Base-by-base conservation (phyloP, 2,888 invertebrate species). In the Lutraria lutraria region DNA sequence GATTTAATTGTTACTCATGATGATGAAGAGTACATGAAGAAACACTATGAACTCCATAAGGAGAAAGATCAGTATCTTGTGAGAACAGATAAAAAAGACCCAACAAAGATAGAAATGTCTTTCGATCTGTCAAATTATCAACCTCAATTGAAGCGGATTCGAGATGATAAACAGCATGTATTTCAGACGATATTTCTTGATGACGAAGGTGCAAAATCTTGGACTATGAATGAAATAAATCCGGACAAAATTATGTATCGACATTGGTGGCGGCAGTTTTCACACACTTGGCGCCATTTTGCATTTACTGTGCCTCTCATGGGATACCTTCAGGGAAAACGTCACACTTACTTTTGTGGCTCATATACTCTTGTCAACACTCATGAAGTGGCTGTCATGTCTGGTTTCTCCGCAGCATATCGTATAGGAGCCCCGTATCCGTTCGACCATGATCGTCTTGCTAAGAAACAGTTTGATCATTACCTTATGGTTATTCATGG, bases 61-160 rank as follows among this genome's bases (percentile, higher is more conserved):
- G 93, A 94, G 60, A 91, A 88, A 79, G 95, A 95, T 83, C 95
- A 94, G 82, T 95, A 95, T 79, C 94, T 95, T 43, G 94, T 95
- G 53, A 89, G 94, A 60, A 95, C 94, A 1, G 94, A 95, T 80
- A 89, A 90, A 0, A 68, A 89, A 10, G 94, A 95, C 68, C 93
- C 93, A 13, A 90, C 93, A 15, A 94, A 94, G 86, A 93, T 95
- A n/a, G 95, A 95, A 88, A 95, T 95, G 95, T 95, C 95, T 12
- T 95, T 95, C 82, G 95, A 95, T 88, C 87, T 95, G 29, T 93
- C 94, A 31, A 95, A 94, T 79, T 95, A 95, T 82, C 95, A 95
- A 86, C 94, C 94, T 0, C 94, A 95, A 82, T 83, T 95, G 60
- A 94, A 94, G 82, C 87, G 84, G 29, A 91, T 92, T 13, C 85